Percentiles rank a stretch among this genome's conserved stretches.
Evolutionary conservation across 2,888 invertebrate genomes (phyloP).

Genomic region (Cryptophagus acutangulus): DNA sequence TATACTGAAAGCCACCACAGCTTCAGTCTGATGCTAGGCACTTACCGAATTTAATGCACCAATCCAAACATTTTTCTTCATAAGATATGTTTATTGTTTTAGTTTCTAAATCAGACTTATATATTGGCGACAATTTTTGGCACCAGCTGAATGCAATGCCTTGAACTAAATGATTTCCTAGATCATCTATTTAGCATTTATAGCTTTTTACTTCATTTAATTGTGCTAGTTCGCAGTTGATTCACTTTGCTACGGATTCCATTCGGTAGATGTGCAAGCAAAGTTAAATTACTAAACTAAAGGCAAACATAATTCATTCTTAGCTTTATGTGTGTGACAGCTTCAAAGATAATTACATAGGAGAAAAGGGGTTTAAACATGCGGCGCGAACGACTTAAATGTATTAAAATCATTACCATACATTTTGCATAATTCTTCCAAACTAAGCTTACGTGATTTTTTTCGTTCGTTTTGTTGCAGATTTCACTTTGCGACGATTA

Average conservation of each 20-base stretch:
- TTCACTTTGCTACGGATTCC: slow-evolving; percentile 24
- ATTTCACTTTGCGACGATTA: slow-evolving; percentile 83
- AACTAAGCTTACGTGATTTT: no score
- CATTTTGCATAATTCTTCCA: no score
- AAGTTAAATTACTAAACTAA: slow-evolving; percentile 32
- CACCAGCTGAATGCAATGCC: no score
- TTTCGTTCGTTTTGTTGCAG: slow-evolving; percentile 52
- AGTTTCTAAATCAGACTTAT: no score
- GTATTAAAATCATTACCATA: slow-evolving; percentile 21
- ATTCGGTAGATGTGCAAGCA: slow-evolving; percentile 28
- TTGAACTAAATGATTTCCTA: no score
- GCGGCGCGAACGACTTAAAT: slow-evolving; percentile 5
- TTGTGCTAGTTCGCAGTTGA: no score
- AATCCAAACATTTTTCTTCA: no score
- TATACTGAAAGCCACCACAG: slow-evolving; percentile 3
- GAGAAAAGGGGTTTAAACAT: slow-evolving; percentile 15
- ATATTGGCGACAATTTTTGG: no score
- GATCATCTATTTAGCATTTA: no score
- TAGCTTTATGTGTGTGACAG: slow-evolving; percentile 31
- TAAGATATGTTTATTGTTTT: no score
- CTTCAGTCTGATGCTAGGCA: slow-evolving; percentile 5
- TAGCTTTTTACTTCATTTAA: no score
- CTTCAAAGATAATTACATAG: slow-evolving; percentile 27
- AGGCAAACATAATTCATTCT: slow-evolving; percentile 33
- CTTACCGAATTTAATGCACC: no score